Evolutionary conservation across 2,888 invertebrate genomes (phyloP), one percentile per base, ranked within the genome.

Genomic region (Acrocyrtus sp.): DNA sequence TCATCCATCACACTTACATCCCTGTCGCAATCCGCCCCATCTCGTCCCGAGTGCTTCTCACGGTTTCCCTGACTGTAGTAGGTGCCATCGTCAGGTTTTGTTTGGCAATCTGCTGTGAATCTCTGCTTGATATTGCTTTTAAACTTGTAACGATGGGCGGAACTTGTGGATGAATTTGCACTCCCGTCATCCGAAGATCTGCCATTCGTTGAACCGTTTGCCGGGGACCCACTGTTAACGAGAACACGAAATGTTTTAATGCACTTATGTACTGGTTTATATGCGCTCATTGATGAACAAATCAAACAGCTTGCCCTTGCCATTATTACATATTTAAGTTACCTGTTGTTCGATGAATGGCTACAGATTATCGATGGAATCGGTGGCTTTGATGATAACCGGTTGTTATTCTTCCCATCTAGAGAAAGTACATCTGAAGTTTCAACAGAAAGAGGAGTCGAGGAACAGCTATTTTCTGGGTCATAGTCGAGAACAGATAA

Each of bases 41-140:
- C 51, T 34, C 60, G 34, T 4, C 43, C 50, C 3, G 53, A 29
- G 27, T 1, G 15, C n/a, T 12, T 34, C 15, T 51, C 17, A 17
- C 48, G n/a, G 15, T 29, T 50, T 3, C 58, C 50, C 5, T 15
- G 57, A 39, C 17, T 2, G 17, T 19, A 54, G 0, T 27, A 10
- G 1, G 34, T 63, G 62, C 48, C 54, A 15, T 67, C 72, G n/a
- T 50, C 60, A 15, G 27, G 48, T n/a, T 48, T 47, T 15, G 45
- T 57, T 47, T 74, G 69, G 26, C 68, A 68, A 66, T 85, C 85
- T 50, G 84, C 86, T 53, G 86, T 86, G 80, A 96, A 96, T 72
- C 96, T 87, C 83, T 95, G 91, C 83, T 96, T 95, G 79, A 97
- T 96, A 83, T 92, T 93, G 82, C 93, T 96, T 86, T 97, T 97